Base-by-base conservation (phyloP, 2,797 vertebrate genomes). In the Parauchenoglanis ngamensis region DNA sequence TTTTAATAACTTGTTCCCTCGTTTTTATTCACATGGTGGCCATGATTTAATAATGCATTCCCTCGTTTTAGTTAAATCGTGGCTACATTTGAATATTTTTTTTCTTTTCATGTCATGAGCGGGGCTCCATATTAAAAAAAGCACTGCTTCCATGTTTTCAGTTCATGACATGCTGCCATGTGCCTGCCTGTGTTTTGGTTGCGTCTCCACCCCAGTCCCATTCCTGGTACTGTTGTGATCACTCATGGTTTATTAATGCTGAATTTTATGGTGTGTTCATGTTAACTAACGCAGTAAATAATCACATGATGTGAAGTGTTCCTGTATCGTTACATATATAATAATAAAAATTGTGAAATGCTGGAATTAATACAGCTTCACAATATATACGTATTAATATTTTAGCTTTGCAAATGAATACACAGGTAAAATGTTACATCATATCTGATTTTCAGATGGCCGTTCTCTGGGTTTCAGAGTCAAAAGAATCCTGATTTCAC, bases 401-500 rank as follows among this genome's bases (percentile, higher is more conserved):
- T 40, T 59, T 25, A 40, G 8, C 56, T 40, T 25, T 40, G 56
- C 21, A 21, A 40, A 40, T 25, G 56, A 80, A 44, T 44, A 23
- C 21, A 40, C 31, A n/a, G 15, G 19, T 23, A 44, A 40, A 25
- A 44, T 23, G 3, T 40, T 79, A 35, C 19, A 31, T 0, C 19
- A 7, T 8, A 63, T 15, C 11, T 0, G 31, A 79, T 81, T 44
- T n/a, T 77, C n/a, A 76, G 68, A 8, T 12, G 21, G 25, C 3
- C 5, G 7, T n/a, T 56, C 25, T 68, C 68, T 31, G 54, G 72
- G 85, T 23, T 86, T 77, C 12, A 67, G 28, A 72, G 65, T 17
- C 54, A 84, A n/a, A 81, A 76, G 28, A 52, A 83, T n/a, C 49
- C 78, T n/a, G 52, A 81, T 63, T 75, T 80, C 10, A 10, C 13